Percentiles rank a stretch among this genome's conserved stretches.
Evolutionary conservation across 2,888 invertebrate genomes (phyloP).

Genomic region (Rotaria socialis): DNA sequence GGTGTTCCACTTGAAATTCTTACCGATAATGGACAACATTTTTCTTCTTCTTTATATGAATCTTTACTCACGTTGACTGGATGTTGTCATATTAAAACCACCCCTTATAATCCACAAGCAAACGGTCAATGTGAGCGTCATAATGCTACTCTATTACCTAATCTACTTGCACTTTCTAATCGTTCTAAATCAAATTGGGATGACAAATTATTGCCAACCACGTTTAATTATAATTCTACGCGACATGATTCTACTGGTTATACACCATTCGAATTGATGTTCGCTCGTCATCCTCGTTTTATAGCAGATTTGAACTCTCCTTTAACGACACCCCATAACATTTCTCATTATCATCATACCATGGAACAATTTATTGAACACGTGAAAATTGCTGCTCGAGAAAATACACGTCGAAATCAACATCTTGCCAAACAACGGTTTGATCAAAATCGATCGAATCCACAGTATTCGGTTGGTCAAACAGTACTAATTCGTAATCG

Average conservation of each 20-base stretch:
- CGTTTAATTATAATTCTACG: background rate
- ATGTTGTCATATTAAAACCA: background rate
- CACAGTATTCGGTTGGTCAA: background rate
- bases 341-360: background rate
- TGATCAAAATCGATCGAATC: background rate
- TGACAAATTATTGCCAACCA: background rate
- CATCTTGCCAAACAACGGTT: background rate
- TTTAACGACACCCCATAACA: background rate
- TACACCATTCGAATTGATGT: constrained; percentile 2
- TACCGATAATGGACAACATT: background rate
- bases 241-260: background rate
- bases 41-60: background rate
- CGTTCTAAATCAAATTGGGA: background rate
- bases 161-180: background rate
- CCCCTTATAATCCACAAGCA: background rate
- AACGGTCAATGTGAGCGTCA: background rate
- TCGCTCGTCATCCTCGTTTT: background rate
- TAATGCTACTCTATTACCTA: background rate
- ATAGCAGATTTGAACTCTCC: background rate
- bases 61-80: background rate
- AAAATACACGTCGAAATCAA: background rate
- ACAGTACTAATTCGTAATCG: too few relatives aligned
- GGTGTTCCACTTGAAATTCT: background rate
- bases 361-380: background rate
- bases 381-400: background rate